Percentiles rank a stretch among this genome's conserved stretches.
phyloP scores from a whole-genome alignment of 2,113 vertebrate species.

The Numida meleagris region DNA sequence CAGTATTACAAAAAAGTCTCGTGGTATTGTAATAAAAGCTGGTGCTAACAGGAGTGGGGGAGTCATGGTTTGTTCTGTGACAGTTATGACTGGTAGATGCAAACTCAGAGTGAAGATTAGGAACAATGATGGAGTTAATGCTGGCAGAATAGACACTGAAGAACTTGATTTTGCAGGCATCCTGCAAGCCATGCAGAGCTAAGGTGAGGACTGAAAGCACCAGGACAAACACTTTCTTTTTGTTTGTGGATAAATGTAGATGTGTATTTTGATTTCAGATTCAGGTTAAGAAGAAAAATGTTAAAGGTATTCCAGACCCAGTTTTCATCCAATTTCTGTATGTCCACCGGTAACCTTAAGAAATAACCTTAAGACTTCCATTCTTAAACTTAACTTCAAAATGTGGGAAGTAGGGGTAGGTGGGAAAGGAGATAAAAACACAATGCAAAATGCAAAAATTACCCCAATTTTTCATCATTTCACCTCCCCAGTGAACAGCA shows the following conservation, averaged over 20 bases:
- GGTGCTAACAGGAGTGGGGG: not conserved
- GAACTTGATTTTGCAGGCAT: not conserved
- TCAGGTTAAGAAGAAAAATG: not conserved
- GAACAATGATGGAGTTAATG: not conserved
- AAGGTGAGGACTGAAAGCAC: not conserved
- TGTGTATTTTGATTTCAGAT: not conserved
- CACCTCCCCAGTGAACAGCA: not conserved
- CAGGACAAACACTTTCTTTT: not conserved
- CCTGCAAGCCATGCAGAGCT: not conserved
- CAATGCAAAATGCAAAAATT: not conserved
- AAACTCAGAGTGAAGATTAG: slow-evolving; percentile 7
- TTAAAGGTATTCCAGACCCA: not conserved
- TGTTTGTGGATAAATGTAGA: not conserved
- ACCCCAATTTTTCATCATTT: not conserved
- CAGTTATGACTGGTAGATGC: slow-evolving; percentile 32
- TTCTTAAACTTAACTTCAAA: not conserved
- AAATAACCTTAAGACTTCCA: not conserved
- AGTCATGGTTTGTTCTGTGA: not conserved
- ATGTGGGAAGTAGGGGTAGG: rapidly evolving
- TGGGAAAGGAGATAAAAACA: not conserved
- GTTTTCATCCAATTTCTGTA: not conserved
- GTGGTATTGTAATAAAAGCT: not conserved
- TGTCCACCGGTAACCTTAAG: not conserved
- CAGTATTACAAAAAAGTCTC: not conserved
- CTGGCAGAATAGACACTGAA: not conserved